A percentile compares a stretch with the other conserved stretches of the same genome.
These are phyloP conservation scores for Rhinogobius similis DNA, from an alignment of 2,113 vertebrate species.

Conservation along the genomic window DNA sequence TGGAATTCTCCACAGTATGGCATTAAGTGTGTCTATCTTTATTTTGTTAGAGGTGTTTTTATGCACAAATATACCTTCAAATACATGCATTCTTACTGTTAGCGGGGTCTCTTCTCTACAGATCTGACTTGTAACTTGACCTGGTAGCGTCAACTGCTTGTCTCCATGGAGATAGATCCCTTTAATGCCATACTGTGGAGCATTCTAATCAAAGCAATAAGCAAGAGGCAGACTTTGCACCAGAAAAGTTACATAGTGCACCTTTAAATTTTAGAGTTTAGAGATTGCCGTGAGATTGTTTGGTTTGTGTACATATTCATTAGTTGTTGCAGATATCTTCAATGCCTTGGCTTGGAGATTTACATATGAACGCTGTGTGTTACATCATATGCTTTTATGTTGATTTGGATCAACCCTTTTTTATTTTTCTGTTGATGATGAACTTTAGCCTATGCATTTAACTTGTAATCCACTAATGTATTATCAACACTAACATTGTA, in stretches of 20 bases:
- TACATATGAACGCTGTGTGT: constrained; percentile 56
- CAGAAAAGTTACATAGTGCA: neutral
- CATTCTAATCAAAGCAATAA: neutral
- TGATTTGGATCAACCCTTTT: constrained; percentile 55
- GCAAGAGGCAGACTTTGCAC: neutral
- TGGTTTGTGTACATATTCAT: constrained; percentile 28
- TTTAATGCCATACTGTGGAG: too few species aligned
- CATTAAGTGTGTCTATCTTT: too few species aligned
- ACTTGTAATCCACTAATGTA: constrained; percentile 14
- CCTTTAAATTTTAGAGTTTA: neutral
- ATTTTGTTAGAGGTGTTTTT: too few species aligned
- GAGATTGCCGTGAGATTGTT: constrained; percentile 13
- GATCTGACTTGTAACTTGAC: neutral
- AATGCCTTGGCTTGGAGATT: constrained; percentile 36
- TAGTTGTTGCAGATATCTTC: constrained; percentile 36
- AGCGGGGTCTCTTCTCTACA: neutral
- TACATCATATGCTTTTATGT: constrained; percentile 44
- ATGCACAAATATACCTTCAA: too few species aligned
- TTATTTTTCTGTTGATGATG: constrained; percentile 27
- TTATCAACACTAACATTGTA: constrained; percentile 1
- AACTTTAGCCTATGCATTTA: constrained; percentile 9
- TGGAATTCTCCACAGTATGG: too few species aligned
- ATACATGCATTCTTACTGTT: too few species aligned
- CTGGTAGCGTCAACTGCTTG: neutral
- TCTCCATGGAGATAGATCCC: neutral